These are phyloP conservation scores for Neostethus bicornis DNA, from an alignment of 2,797 vertebrate genomes.

Conservation along the genomic window DNA sequence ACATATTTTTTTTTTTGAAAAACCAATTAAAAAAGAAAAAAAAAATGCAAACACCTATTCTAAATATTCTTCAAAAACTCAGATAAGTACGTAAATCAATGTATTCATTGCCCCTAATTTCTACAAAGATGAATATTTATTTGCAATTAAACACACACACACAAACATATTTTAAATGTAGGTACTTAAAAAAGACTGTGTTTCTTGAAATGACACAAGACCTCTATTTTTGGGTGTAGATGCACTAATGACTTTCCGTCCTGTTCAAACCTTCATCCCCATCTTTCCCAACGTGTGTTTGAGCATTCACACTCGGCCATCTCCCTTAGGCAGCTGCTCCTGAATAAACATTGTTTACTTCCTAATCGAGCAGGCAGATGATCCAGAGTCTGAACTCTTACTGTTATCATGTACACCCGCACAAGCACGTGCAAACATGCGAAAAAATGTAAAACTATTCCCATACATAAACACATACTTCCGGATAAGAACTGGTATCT, in stretches of 20 bases:
- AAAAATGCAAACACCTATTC: too few species aligned
- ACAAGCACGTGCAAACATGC: background rate
- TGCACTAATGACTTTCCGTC: conserved; percentile 55
- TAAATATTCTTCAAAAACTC: too few species aligned
- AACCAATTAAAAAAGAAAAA: too few species aligned
- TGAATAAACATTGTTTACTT: conserved; percentile 82
- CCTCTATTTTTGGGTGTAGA: conserved; percentile 28
- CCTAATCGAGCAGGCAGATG: conserved; percentile 70
- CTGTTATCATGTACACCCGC: conserved; percentile 33
- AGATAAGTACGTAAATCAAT: too few species aligned
- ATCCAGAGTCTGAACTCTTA: conserved; percentile 64
- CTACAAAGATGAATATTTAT: too few species aligned
- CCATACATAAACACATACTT: background rate
- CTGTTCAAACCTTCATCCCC: conserved; percentile 44
- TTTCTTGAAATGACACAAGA: conserved; percentile 21
- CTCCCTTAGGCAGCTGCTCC: conserved; percentile 73
- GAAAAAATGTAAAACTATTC: conserved; percentile 13
- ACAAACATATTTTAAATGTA: too few species aligned
- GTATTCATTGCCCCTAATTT: too few species aligned
- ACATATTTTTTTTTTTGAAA: too few species aligned
- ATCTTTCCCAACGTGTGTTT: conserved; percentile 28
- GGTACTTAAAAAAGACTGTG: too few species aligned
- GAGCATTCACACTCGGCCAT: conserved; percentile 26
- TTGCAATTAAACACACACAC: too few species aligned
- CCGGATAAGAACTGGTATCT: conserved; percentile 1